Evolutionary conservation across 2,113 vertebrate species (phyloP).

Genomic region (Lates calcarifer): DNA sequence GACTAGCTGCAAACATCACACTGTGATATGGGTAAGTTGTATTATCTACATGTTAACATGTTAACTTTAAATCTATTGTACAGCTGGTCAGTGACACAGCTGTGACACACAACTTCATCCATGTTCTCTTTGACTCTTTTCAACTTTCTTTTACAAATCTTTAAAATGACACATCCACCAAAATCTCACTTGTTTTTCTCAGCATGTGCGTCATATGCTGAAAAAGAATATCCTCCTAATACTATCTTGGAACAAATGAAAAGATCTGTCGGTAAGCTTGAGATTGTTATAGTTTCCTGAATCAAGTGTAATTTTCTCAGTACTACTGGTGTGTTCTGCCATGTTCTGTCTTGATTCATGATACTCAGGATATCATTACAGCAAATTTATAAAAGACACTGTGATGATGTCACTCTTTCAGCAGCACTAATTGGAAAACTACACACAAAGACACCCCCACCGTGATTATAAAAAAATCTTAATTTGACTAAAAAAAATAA

Average conservation of each 20-base stretch:
- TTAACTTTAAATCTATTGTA: too few species aligned
- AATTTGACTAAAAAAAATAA: background rate
- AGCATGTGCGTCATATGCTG: constrained; percentile 19
- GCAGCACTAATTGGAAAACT: background rate
- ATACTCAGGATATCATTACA: background rate
- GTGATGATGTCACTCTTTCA: background rate
- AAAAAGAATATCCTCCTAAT: constrained; percentile 15
- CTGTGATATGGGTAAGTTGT: too few species aligned
- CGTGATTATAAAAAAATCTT: background rate
- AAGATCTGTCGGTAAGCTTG: constrained; percentile 5
- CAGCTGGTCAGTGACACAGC: too few species aligned
- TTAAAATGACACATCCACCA: background rate
- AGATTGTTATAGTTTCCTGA: constrained; percentile 13
- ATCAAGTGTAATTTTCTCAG: constrained; percentile 27
- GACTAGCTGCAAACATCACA: too few species aligned
- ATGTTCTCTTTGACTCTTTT: background rate
- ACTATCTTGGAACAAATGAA: constrained; percentile 26
- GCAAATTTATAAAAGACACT: background rate
- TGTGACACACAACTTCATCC: background rate
- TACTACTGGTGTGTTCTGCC: background rate
- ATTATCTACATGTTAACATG: too few species aligned
- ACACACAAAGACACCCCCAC: background rate
- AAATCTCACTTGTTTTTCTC: constrained; percentile 17
- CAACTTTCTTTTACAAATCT: constrained; percentile 6
- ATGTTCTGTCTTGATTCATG: background rate